A percentile compares a stretch with the other conserved stretches of the same genome.
Evolutionary conservation across 1,140 invertebrate genomes (phyloP).

Genomic region (Ectropis grisescens): DNA sequence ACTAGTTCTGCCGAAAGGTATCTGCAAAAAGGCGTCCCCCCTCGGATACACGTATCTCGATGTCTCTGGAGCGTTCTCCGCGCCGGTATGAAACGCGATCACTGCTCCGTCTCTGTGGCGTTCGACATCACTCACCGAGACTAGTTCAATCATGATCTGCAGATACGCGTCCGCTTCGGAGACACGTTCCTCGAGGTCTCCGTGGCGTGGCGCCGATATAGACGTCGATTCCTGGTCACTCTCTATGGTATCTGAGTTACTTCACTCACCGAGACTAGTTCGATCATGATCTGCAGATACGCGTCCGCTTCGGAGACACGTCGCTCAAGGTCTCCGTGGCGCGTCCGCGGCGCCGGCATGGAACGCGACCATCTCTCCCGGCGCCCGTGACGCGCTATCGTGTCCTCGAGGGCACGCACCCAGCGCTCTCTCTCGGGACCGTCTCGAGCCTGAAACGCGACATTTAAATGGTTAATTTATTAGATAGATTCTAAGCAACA

Average conservation of each 20-base stretch:
- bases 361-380: slow-evolving; percentile 69
- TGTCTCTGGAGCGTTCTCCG: too few relatives aligned
- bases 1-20: too few relatives aligned
- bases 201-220: slow-evolving; percentile 47
- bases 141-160: slow-evolving; percentile 95
- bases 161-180: slow-evolving; percentile 96
- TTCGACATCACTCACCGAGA: slow-evolving; percentile 81
- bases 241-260: too few relatives aligned
- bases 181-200: slow-evolving; percentile 89
- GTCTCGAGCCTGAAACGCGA: slow-evolving; percentile 83
- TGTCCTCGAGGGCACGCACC: slow-evolving; percentile 95
- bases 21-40: too few relatives aligned
- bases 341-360: slow-evolving; percentile 49
- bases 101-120: too few relatives aligned
- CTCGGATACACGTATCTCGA: too few relatives aligned
- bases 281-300: slow-evolving; percentile 96
- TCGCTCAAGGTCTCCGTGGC: slow-evolving; percentile 80
- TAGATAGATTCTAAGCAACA: too few relatives aligned
- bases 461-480: too few relatives aligned
- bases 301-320: slow-evolving; percentile 95
- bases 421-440: slow-evolving; percentile 94
- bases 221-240: too few relatives aligned
- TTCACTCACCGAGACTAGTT: slow-evolving; percentile 86
- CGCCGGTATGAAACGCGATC: too few relatives aligned
- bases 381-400: slow-evolving; percentile 86